Evolutionary conservation across 2,888 invertebrate genomes (phyloP), one percentile per base, ranked within the genome.

Genomic region (Plusia festucae): DNA sequence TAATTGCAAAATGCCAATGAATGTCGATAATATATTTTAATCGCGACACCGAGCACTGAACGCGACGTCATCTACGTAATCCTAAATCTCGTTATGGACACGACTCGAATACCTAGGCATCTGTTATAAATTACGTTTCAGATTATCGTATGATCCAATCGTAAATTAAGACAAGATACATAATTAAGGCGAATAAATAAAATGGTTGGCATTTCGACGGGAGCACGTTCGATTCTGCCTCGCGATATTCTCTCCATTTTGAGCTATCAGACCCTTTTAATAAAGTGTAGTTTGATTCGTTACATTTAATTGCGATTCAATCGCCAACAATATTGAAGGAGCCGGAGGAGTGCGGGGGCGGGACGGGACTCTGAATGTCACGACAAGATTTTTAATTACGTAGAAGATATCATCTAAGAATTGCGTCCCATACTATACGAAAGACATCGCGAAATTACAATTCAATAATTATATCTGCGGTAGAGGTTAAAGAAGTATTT

Each of bases 91-190:
- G 91, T 93, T 94, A 94, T 94, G 93, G 93, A 93, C 93, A 91
- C 91, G 88, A 90, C 88, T 90, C 87, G 91, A 90, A 93, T 93
- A 93, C 92, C 90, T 93, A 93, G 91, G 93, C 92, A 92, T 92
- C 91, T 89, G 90, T 90, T 93, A 94, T 95, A 94, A 94, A 95
- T 94, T 92, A 93, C 88, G 87, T 87, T 92, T 87, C 92, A 91
- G 94, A 94, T 95, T 95, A 95, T 95, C 95, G 91, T 94, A 94
- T 95, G 95, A 95, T 95, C 93, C 94, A 95, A 95, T 95, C 95
- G 95, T 95, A 95, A 95, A 95, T 95, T 94, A 95, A 95, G 95
- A 95, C 95, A 95, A 95, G 95, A 95, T 95, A 95, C 95, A 95
- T 95, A 95, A 95, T 95, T 95, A 95, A 95, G 94, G 94, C 86